phyloP scores from a whole-genome alignment of 2,113 vertebrate genomes.

The Gopherus flavomarginatus region DNA sequence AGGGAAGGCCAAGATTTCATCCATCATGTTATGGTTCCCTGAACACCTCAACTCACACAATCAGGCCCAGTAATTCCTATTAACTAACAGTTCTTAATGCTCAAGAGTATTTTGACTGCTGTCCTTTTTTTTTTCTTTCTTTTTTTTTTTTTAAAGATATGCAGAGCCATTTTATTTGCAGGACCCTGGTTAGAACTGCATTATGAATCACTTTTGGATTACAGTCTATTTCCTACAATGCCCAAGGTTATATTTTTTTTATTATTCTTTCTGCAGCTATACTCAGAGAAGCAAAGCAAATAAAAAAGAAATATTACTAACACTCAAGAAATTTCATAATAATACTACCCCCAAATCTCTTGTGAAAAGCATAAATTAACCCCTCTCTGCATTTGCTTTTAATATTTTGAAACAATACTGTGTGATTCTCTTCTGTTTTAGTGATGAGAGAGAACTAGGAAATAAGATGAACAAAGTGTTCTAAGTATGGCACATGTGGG shows the following conservation, averaged over 20 bases:
- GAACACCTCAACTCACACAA: neutral
- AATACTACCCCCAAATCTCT: neutral
- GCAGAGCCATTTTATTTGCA: neutral
- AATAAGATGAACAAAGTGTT: constrained; percentile 14
- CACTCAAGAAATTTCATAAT: constrained; percentile 14
- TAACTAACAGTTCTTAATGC: neutral
- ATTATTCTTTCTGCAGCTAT: constrained; percentile 29
- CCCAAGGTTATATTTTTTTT: constrained; percentile 41
- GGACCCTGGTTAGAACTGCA: neutral
- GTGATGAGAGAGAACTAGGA: constrained; percentile 17
- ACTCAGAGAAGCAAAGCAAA: constrained; percentile 69
- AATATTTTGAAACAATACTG: constrained; percentile 12
- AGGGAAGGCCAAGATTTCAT: neutral
- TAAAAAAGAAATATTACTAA: constrained; percentile 58
- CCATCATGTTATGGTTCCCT: neutral
- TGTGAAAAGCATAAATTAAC: constrained; percentile 52
- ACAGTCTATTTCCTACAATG: constrained; percentile 24
- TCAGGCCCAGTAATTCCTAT: neutral
- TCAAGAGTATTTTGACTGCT: neutral
- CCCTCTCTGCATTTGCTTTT: constrained; percentile 51
- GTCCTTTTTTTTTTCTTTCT: neutral
- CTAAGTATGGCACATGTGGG: neutral
- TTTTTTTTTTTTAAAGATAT: neutral
- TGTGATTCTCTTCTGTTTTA: constrained; percentile 11
- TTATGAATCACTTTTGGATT: constrained; percentile 53